A percentile compares a stretch with the other conserved stretches of the same genome.
Evolutionary conservation across 2,888 invertebrate genomes (phyloP).

Genomic region (Alloscopus bannaensis): DNA sequence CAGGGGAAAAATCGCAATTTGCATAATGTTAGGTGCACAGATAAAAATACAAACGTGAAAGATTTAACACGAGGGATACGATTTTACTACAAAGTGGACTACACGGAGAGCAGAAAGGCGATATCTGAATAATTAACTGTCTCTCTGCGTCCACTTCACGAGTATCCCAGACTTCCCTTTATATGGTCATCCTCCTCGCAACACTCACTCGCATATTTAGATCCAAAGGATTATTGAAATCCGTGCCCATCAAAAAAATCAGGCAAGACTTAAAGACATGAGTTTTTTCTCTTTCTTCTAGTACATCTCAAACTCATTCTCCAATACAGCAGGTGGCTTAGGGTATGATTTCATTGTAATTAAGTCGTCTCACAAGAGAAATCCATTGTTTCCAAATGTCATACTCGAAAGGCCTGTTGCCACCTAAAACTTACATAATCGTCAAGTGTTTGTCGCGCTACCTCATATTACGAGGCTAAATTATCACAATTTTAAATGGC

Average conservation of each 20-base stretch:
- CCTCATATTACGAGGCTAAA: too few relatives aligned
- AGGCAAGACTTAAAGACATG: too few relatives aligned
- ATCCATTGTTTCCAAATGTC: slow-evolving; percentile 19
- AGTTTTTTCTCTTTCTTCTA: slow-evolving; percentile 7
- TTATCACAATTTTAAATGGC: too few relatives aligned
- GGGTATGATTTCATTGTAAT: slow-evolving; percentile 37
- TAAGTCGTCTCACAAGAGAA: slow-evolving; percentile 38
- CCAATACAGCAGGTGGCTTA: slow-evolving; percentile 13
- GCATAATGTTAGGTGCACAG: neutral
- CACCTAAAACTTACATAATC: slow-evolving; percentile 15
- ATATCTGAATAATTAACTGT: slow-evolving; percentile 48
- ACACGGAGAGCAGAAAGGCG: neutral
- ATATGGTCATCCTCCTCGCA: slow-evolving; percentile 20
- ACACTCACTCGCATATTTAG: neutral
- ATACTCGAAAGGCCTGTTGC: neutral
- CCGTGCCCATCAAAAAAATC: too few relatives aligned
- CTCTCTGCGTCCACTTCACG: slow-evolving; percentile 43
- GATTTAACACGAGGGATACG: neutral
- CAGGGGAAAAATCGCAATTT: slow-evolving; percentile 15
- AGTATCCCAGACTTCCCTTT: slow-evolving; percentile 32
- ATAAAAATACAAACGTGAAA: slow-evolving; percentile 8
- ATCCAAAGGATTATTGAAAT: too few relatives aligned
- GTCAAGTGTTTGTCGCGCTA: too few relatives aligned
- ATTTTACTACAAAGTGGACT: slow-evolving; percentile 1
- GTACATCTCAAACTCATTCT: too few relatives aligned